phyloP scores from a whole-genome alignment of 2,888 invertebrate genomes.

The Galerucella pusilla region DNA sequence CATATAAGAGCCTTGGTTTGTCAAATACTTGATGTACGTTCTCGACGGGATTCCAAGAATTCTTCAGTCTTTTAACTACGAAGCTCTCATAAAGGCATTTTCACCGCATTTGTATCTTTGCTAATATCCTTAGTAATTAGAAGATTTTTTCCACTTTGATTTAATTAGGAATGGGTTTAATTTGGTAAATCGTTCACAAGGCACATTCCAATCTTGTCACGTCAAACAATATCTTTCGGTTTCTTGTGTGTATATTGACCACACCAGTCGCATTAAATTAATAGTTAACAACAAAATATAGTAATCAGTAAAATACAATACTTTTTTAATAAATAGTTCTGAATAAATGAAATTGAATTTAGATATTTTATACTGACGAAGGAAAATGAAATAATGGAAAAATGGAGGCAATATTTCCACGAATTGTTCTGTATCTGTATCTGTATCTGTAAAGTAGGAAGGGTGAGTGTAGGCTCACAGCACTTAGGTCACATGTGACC shows the following conservation, averaged over 20 bases:
- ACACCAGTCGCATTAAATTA: background rate
- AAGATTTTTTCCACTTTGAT: slow-evolving; percentile 43
- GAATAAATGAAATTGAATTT: too few species aligned
- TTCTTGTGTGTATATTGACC: background rate
- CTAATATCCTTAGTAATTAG: slow-evolving; percentile 42
- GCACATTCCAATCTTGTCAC: slow-evolving; percentile 13
- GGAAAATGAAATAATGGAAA: too few species aligned
- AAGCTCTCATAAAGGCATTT: slow-evolving; percentile 17
- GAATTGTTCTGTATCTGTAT: too few species aligned
- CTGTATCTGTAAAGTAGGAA: too few species aligned
- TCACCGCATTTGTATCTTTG: slow-evolving; percentile 22
- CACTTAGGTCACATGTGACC: too few species aligned
- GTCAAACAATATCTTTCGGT: slow-evolving; percentile 3
- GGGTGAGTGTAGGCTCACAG: too few species aligned
- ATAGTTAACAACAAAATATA: background rate
- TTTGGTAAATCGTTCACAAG: slow-evolving; percentile 9
- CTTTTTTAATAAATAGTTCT: too few species aligned
- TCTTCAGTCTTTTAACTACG: slow-evolving; percentile 19
- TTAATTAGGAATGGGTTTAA: slow-evolving; percentile 42
- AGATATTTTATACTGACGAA: too few species aligned
- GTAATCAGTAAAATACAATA: too few species aligned
- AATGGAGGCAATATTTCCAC: too few species aligned
- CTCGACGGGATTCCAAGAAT: slow-evolving; percentile 18
- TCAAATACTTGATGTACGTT: slow-evolving; percentile 19
- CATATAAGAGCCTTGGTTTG: slow-evolving; percentile 11